phyloP scores from a whole-genome alignment of 2,113 vertebrate genomes.

The Alosa alosa region DNA sequence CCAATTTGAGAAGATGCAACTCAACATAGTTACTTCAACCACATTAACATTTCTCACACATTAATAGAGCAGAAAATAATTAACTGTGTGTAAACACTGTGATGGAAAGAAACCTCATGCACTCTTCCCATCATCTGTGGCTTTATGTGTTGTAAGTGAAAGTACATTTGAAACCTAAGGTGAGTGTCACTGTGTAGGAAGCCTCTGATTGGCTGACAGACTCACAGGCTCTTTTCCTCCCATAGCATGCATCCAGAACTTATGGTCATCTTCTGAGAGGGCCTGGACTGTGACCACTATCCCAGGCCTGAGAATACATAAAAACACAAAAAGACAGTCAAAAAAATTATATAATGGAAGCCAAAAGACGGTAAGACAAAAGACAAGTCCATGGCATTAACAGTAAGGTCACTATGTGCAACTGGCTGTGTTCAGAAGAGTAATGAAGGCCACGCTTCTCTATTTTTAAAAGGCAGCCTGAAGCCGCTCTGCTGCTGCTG shows the following conservation, averaged over 20 bases:
- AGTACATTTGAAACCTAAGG: background rate
- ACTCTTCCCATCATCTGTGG: background rate
- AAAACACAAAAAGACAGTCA: background rate
- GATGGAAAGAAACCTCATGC: background rate
- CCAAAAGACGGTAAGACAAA: background rate
- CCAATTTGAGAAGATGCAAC: background rate
- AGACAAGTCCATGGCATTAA: background rate
- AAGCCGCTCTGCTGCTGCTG: background rate
- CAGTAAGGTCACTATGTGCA: background rate
- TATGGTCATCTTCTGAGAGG: conserved; percentile 89
- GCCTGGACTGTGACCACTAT: conserved; percentile 87
- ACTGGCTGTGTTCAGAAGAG: background rate
- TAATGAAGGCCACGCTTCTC: background rate
- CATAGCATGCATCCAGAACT: conserved; percentile 92
- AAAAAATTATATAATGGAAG: background rate
- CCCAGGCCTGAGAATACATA: conserved; percentile 75
- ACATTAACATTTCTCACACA: background rate
- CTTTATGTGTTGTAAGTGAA: background rate
- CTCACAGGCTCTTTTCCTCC: conserved; percentile 95
- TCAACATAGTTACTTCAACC: background rate
- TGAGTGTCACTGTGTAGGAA: conserved; percentile 16
- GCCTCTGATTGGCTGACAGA: conserved; percentile 12
- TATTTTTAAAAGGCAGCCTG: background rate
- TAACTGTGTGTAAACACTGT: background rate
- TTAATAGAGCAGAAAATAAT: background rate